A percentile compares a stretch with the other conserved stretches of the same genome.
Evolutionary conservation across 1,140 invertebrate genomes (phyloP).

Genomic region (Bombus sibiricus): DNA sequence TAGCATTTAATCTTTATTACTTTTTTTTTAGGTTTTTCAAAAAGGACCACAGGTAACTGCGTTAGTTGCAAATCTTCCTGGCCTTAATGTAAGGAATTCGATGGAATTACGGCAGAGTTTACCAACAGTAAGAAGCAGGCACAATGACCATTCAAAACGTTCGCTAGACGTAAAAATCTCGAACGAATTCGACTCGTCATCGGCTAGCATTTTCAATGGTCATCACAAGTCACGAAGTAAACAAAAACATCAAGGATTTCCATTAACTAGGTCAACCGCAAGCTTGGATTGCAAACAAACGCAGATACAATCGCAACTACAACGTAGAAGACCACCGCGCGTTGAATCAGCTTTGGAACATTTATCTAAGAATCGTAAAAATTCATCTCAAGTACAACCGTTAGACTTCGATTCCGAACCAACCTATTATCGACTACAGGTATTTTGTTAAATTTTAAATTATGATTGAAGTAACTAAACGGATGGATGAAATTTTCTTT

Average conservation of each 20-base stretch:
- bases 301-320: conserved; percentile 65
- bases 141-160: conserved; percentile 68
- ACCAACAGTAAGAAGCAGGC: conserved; percentile 70
- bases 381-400: conserved; percentile 64
- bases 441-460: conserved; percentile 41
- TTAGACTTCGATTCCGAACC: conserved; percentile 81
- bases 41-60: conserved; percentile 85
- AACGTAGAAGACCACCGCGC: conserved; percentile 67
- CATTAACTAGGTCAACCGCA: conserved; percentile 74
- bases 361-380: conserved; percentile 73
- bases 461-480: too few relatives aligned
- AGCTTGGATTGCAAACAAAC: conserved; percentile 76
- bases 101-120: conserved; percentile 76
- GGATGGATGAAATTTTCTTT: too few relatives aligned
- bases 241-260: conserved; percentile 69
- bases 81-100: conserved; percentile 81
- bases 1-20: too few relatives aligned
- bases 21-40: conserved; percentile 84
- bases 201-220: conserved; percentile 67
- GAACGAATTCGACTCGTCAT: conserved; percentile 73
- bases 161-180: conserved; percentile 60
- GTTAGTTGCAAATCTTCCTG: conserved; percentile 84
- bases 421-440: conserved; percentile 78
- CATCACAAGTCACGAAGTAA: conserved; percentile 72
- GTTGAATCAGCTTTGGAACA: conserved; percentile 74